Base-by-base conservation (phyloP, 2,113 vertebrate genomes). In the Pyxicephalus adspersus region DNA sequence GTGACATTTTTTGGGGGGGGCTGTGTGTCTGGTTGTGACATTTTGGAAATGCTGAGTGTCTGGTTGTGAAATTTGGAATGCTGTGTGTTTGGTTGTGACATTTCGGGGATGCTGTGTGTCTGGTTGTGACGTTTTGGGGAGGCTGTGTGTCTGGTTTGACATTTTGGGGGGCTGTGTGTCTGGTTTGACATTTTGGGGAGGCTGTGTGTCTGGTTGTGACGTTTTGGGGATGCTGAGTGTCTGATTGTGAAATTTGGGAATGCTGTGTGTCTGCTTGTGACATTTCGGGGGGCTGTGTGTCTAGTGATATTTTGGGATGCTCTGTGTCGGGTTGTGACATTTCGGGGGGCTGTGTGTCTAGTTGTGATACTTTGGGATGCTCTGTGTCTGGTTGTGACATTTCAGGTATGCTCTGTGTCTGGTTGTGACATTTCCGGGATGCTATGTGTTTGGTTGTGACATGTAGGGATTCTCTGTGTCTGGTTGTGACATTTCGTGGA, bases 131-230 rank as follows among this genome's bases (percentile, higher is more conserved):
- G n/a, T n/a, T n/a, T n/a, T n/a, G n/a, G n/a, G n/a, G n/a, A n/a
- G n/a, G n/a, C n/a, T n/a, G n/a, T 71, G 50, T 71, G 45, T 15
- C 45, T 26, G 50, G 7, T 9, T 17, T 51, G n/a, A 20, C 22
- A 34, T 0, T 18, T n/a, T 6, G 6, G 61, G 61, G 28, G 3
- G 23, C 22, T 28, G 70, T 55, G 26, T 1, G 2, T 73, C 25
- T 75, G n/a, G 4, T 54, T 75, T 58, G 29, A 34, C 5, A 75
- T 20, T 71, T n/a, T 71, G 71, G 17, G 28, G 54, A 74, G 52
- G 23, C 50, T 28, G 28, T 73, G 52, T 73, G 70, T 55, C 28
- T 51, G 15, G 13, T 60, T 55, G 54, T 55, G 28, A 57, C 25
- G 16, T 28, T 31, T 72, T 25, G 5, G 71, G 17, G 20, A 26